Evolutionary conservation across 2,797 vertebrate species (phyloP).

Genomic region (Mergus octosetaceus): DNA sequence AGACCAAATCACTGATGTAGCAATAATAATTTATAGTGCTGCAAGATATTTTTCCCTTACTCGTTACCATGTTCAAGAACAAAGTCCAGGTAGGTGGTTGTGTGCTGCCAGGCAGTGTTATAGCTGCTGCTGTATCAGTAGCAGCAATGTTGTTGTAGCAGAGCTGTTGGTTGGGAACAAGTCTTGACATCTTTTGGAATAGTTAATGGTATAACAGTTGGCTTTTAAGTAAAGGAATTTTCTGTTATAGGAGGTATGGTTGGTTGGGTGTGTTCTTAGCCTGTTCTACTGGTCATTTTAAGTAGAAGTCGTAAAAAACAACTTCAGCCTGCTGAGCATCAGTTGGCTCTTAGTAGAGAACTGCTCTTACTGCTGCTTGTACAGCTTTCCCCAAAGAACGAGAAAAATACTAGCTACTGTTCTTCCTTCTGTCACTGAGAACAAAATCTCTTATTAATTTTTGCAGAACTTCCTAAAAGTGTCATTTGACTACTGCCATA

Average conservation of each 20-base stretch:
- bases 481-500: neutral
- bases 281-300: neutral
- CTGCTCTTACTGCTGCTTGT: neutral
- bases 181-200: neutral
- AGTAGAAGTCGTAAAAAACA: neutral
- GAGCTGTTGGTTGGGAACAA: neutral
- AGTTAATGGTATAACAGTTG: neutral
- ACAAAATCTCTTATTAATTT: neutral
- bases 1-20: neutral
- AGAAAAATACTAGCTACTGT: neutral
- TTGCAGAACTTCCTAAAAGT: neutral
- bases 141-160: neutral
- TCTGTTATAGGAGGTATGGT: neutral
- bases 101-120: accelerated
- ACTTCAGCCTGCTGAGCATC: neutral
- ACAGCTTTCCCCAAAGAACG: neutral
- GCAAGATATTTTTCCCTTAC: neutral
- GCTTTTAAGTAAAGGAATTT: neutral
- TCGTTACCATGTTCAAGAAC: neutral
- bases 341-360: neutral
- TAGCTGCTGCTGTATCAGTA: neutral
- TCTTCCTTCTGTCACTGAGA: neutral
- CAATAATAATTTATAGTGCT: neutral
- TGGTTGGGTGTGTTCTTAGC: neutral
- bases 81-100: neutral